Evolutionary conservation across 2,797 vertebrate genomes (phyloP).

Genomic region (Chloroceryle inda): DNA sequence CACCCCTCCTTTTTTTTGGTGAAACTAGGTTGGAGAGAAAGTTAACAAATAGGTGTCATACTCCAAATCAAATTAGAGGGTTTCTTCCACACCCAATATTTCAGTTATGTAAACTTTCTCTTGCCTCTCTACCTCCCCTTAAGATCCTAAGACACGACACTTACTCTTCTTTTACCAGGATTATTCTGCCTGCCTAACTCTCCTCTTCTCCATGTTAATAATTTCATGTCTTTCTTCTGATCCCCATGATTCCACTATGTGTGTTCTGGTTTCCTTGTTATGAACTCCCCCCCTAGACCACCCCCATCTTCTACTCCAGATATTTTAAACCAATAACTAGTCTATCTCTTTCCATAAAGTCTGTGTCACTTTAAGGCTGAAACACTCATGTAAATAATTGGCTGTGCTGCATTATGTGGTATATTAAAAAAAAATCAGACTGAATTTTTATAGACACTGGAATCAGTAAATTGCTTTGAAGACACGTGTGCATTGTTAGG

Average conservation of each 20-base stretch:
- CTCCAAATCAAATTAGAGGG: not conserved
- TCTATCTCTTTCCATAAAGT: not conserved
- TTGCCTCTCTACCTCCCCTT: not conserved
- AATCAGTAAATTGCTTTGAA: not conserved
- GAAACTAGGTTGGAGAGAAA: not conserved
- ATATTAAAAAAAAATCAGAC: too few relatives aligned
- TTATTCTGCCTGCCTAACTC: not conserved
- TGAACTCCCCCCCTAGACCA: not conserved
- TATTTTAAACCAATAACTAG: not conserved
- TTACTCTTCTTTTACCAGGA: not conserved
- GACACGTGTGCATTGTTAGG: not conserved
- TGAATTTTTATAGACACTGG: not conserved
- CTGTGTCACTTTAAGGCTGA: not conserved
- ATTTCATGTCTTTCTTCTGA: not conserved
- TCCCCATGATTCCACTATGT: not conserved
- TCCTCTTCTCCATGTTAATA: not conserved
- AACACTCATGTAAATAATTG: not conserved
- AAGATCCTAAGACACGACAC: not conserved
- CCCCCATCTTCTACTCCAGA: not conserved
- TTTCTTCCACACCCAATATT: not conserved
- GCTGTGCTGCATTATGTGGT: not conserved
- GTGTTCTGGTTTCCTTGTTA: not conserved
- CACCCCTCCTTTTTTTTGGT: not conserved
- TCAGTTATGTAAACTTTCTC: not conserved
- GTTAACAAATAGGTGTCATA: not conserved